Evolutionary conservation across 2,797 vertebrate genomes (phyloP).

Genomic region (Valencia hispanica): DNA sequence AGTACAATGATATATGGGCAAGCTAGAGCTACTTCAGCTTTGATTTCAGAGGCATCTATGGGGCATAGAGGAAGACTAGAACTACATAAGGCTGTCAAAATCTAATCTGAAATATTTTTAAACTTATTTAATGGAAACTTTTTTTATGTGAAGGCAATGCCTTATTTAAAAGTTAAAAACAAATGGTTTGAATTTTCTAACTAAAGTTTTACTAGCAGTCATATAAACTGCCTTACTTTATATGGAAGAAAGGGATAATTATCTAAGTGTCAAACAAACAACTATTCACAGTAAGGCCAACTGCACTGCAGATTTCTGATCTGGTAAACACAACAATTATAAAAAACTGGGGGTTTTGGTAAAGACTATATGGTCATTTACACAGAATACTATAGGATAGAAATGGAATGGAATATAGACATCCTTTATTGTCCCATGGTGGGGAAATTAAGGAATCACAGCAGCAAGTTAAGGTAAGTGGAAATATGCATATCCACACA

Average conservation of each 20-base stretch:
- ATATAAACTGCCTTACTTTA: not conserved
- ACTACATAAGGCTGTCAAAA: not conserved
- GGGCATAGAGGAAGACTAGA: constrained; percentile 11
- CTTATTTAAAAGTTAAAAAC: not conserved
- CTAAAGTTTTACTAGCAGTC: not conserved
- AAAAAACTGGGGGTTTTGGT: not conserved
- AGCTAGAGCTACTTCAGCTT: constrained; percentile 22
- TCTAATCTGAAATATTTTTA: not conserved
- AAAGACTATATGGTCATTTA: not conserved
- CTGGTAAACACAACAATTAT: not conserved
- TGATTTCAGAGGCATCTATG: constrained; percentile 42
- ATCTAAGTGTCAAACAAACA: not conserved
- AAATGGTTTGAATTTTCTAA: not conserved
- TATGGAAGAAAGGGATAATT: not conserved
- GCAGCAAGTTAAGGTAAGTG: not conserved
- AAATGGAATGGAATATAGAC: too few relatives aligned
- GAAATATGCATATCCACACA: not conserved
- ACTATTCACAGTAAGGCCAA: not conserved
- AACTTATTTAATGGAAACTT: not conserved
- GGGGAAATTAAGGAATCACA: not conserved
- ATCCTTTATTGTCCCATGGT: not conserved
- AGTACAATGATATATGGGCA: constrained; percentile 14
- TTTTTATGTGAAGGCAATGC: not conserved
- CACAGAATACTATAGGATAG: not conserved
- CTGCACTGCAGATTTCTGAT: not conserved